These are phyloP conservation scores for Epinotia bilunana DNA, from an alignment of 2,888 invertebrate genomes.

Conservation along the genomic window DNA sequence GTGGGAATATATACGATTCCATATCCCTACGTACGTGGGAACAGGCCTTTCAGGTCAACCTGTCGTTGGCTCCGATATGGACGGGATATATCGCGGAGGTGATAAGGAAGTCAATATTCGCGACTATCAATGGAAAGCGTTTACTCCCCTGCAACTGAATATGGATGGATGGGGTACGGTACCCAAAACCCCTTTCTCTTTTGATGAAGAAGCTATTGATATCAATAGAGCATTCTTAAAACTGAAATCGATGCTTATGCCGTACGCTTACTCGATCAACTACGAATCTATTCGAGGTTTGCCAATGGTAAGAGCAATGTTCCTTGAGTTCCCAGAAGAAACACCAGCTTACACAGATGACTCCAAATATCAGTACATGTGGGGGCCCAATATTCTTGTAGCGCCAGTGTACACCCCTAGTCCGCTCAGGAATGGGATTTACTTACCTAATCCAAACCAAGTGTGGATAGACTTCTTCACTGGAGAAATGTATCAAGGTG, in stretches of 20 bases:
- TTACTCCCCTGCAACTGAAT: conserved; percentile 77
- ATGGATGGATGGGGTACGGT: conserved; percentile 79
- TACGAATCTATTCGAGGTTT: conserved; percentile 66
- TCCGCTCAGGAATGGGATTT: conserved; percentile 67
- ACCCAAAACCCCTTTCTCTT: conserved; percentile 74
- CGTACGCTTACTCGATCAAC: conserved; percentile 75
- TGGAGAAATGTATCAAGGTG: conserved; percentile 74
- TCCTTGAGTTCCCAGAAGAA: conserved; percentile 72
- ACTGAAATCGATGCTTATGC: conserved; percentile 74
- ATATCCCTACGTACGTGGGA: conserved; percentile 78
- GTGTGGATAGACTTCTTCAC: conserved; percentile 76
- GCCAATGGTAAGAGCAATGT: conserved; percentile 79
- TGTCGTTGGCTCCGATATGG: conserved; percentile 77
- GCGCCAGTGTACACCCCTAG: conserved; percentile 70
- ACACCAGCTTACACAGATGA: conserved; percentile 64
- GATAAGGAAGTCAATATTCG: conserved; percentile 68
- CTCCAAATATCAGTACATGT: conserved; percentile 79
- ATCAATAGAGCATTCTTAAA: conserved; percentile 78
- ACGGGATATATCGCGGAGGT: conserved; percentile 74
- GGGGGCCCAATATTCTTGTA: conserved; percentile 76
- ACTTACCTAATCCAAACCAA: conserved; percentile 67
- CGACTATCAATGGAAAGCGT: conserved; percentile 79
- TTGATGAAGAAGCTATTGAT: conserved; percentile 64
- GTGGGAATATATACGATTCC: conserved; percentile 80
- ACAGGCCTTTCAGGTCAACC: conserved; percentile 76